Evolutionary conservation across 2,888 invertebrate species (phyloP).

Genomic region (Hyles lineata): DNA sequence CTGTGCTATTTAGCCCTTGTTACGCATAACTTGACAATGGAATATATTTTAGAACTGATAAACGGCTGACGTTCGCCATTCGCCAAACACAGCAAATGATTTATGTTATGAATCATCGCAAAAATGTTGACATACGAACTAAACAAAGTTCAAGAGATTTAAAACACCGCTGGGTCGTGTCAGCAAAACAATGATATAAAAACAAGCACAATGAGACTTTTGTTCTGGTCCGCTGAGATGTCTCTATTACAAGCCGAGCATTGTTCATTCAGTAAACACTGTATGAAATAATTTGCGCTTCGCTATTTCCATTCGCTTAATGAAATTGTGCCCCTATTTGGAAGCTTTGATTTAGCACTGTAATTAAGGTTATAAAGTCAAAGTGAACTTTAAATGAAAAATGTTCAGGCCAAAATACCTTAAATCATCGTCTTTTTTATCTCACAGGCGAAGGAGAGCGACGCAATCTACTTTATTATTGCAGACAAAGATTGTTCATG

Average conservation of each 20-base stretch:
- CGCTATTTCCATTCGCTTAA: conserved; percentile 18
- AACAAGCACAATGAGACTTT: conserved; percentile 55
- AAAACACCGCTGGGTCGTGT: conserved; percentile 30
- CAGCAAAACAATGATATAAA: conserved; percentile 51
- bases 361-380: background rate
- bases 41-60: conserved; percentile 28
- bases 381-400: background rate
- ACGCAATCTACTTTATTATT: too few relatives aligned
- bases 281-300: conserved; percentile 24
- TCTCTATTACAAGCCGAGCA: conserved; percentile 41
- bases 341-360: background rate
- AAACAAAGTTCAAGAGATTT: conserved; percentile 27
- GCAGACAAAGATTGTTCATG: too few relatives aligned
- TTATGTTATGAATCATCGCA: conserved; percentile 26
- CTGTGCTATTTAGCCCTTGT: conserved; percentile 14
- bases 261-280: conserved; percentile 47
- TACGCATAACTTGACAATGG: conserved; percentile 24
- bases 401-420: too few relatives aligned
- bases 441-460: too few relatives aligned
- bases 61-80: conserved; percentile 16
- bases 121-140: conserved; percentile 26
- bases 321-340: conserved; percentile 9
- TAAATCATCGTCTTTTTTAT: too few relatives aligned
- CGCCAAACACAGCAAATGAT: conserved; percentile 17
- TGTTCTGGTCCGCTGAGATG: conserved; percentile 50